phyloP scores from a whole-genome alignment of 1,140 invertebrate genomes.

The Anastatus disparis region DNA sequence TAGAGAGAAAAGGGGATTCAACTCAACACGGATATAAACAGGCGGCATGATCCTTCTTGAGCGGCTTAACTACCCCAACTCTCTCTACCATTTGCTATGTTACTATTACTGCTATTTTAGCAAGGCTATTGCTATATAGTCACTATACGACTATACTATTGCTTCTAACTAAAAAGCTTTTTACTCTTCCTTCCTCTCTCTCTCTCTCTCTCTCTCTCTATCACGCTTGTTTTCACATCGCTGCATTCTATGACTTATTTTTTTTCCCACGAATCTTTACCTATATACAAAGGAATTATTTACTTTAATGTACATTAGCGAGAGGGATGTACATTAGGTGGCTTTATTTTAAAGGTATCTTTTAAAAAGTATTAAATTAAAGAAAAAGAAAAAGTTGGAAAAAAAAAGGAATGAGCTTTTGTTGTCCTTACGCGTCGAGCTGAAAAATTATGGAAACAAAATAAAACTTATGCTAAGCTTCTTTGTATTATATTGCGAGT shows the following conservation, averaged over 20 bases:
- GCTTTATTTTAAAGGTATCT: too few species aligned
- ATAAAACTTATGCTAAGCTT: conserved; percentile 12
- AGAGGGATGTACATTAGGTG: not conserved
- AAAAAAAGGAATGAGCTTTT: too few species aligned
- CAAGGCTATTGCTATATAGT: too few species aligned
- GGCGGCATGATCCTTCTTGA: conserved; percentile 48
- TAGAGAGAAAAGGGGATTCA: too few species aligned
- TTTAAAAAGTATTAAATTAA: too few species aligned
- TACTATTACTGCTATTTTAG: too few species aligned
- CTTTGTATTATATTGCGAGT: too few species aligned
- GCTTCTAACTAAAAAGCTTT: conserved; percentile 41
- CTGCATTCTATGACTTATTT: conserved; percentile 12
- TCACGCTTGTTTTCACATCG: conserved; percentile 18
- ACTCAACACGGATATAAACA: conserved; percentile 30
- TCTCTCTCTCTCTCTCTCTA: too few species aligned
- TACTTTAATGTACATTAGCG: conserved; percentile 27
- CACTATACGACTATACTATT: too few species aligned
- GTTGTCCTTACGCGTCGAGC: not conserved
- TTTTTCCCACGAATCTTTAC: conserved; percentile 37
- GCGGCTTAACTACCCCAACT: conserved; percentile 47
- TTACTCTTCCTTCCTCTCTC: not conserved
- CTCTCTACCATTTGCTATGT: too few species aligned
- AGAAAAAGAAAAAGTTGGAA: too few species aligned
- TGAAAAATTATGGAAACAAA: not conserved
- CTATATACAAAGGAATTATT: conserved; percentile 26